Evolutionary conservation across 2,888 invertebrate species (phyloP).

Genomic region (Drosophila fungiperda): DNA sequence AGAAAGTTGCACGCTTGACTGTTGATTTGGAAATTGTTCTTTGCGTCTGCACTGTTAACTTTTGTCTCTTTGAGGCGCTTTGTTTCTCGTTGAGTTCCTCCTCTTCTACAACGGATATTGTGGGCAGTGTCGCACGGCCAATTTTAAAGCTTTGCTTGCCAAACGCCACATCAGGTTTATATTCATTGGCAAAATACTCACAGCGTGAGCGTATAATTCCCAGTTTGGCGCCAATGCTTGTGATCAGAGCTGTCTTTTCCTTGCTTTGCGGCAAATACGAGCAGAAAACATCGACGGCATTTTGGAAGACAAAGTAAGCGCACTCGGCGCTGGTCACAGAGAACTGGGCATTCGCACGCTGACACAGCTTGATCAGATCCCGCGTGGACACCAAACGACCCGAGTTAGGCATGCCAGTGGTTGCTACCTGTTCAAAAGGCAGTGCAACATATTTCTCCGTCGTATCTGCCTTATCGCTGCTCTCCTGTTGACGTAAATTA

Average conservation of each 20-base stretch:
- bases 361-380: slow-evolving; percentile 97
- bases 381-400: slow-evolving; percentile 91
- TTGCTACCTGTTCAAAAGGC: slow-evolving; percentile 78
- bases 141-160: slow-evolving; percentile 87
- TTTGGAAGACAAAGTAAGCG: slow-evolving; percentile 88
- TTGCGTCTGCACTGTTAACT: slow-evolving; percentile 60
- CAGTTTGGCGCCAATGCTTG: slow-evolving; percentile 91
- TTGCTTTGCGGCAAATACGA: slow-evolving; percentile 90
- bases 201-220: slow-evolving; percentile 93
- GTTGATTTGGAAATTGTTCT: slow-evolving; percentile 39
- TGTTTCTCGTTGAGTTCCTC: slow-evolving; percentile 27
- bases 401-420: slow-evolving; percentile 74
- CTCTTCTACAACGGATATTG: slow-evolving; percentile 63
- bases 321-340: slow-evolving; percentile 88
- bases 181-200: slow-evolving; percentile 91
- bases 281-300: slow-evolving; percentile 96
- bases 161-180: slow-evolving; percentile 91
- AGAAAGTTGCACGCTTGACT: slow-evolving; percentile 88
- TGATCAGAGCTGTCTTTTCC: slow-evolving; percentile 89
- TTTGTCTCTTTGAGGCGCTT: slow-evolving; percentile 75
- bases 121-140: slow-evolving; percentile 88
- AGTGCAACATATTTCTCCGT: slow-evolving; percentile 77
- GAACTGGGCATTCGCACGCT: slow-evolving; percentile 90
- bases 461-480: slow-evolving; percentile 81
- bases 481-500: slow-evolving; percentile 84